Base-by-base conservation (phyloP, 2,797 vertebrate species). In the Karalla daura region DNA sequence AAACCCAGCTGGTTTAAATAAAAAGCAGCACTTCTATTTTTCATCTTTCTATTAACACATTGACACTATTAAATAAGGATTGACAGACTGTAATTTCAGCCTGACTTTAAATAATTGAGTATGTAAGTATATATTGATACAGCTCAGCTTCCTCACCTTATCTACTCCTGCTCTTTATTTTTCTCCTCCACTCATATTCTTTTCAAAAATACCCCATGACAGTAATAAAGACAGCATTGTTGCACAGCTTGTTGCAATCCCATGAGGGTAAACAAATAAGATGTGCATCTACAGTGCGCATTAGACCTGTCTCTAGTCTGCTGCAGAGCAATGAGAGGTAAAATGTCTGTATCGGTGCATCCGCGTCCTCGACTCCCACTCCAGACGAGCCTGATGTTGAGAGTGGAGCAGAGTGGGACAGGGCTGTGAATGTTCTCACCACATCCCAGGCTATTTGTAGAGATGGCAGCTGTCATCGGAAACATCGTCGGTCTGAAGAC, bases 401-500 rank as follows among this genome's bases (percentile, higher is more conserved):
- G 78, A 86, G 76, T 17, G n/a, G 74, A 68, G 70, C 44, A 39
- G 71, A 76, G 85, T 77, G 73, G 84, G 86, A 80, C 85, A 79
- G 59, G 60, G 82, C 68, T 88, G 91, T 82, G 87, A 90, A 90
- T 64, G 73, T 88, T 91, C 85, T 86, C 86, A 86, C 89, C 78
- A 81, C 82, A 78, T 84, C 80, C 41, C 50, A 23, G 54, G 76
- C 85, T 91, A 91, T 92, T 91, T 89, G 89, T 66, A 87, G 88
- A 89, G 82, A 88, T 77, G 87, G 84, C 80, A 87, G 87, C 89
- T 92, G 89, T 88, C 90, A 87, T 81, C 84, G 77, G 81, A 81
- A 81, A 83, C 85, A 86, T 90, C 89, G 86, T 65, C 81, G 43
- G 73, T 72, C 76, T 70, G 78, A 56, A 59, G 71, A 84, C 65